Evolutionary conservation across 2,797 vertebrate genomes (phyloP).

Genomic region (Gila robusta): DNA sequence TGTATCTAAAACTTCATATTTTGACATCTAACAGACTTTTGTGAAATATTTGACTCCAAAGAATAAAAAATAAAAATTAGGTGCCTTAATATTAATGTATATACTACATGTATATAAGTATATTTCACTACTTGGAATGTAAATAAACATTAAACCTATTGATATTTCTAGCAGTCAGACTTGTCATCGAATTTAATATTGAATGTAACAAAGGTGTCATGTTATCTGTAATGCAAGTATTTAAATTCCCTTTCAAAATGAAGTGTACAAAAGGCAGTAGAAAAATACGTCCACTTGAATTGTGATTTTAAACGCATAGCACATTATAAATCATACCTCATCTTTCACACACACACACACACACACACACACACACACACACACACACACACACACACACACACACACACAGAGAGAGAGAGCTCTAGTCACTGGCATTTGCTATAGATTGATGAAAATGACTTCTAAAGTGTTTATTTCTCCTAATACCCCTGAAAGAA

Average conservation of each 20-base stretch:
- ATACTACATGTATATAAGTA: neutral
- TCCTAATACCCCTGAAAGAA: slow-evolving; percentile 88
- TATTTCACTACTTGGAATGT: neutral
- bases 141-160: neutral
- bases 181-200: neutral
- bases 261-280: too few relatives aligned
- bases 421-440: slow-evolving; percentile 81
- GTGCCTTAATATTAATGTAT: neutral
- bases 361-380: too few relatives aligned
- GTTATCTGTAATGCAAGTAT: neutral
- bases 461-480: slow-evolving; percentile 92
- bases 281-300: slow-evolving; percentile 26
- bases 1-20: neutral
- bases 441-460: slow-evolving; percentile 89
- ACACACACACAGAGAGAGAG: slow-evolving; percentile 20
- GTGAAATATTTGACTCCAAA: neutral
- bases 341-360: slow-evolving; percentile 26
- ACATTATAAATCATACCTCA: neutral
- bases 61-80: too few relatives aligned
- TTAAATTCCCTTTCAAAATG: neutral
- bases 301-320: neutral
- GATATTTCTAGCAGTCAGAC: neutral
- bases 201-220: neutral
- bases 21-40: neutral
- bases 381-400: neutral